Base-by-base conservation (phyloP, 2,797 vertebrate species). In the Thripadectes ignobilis region DNA sequence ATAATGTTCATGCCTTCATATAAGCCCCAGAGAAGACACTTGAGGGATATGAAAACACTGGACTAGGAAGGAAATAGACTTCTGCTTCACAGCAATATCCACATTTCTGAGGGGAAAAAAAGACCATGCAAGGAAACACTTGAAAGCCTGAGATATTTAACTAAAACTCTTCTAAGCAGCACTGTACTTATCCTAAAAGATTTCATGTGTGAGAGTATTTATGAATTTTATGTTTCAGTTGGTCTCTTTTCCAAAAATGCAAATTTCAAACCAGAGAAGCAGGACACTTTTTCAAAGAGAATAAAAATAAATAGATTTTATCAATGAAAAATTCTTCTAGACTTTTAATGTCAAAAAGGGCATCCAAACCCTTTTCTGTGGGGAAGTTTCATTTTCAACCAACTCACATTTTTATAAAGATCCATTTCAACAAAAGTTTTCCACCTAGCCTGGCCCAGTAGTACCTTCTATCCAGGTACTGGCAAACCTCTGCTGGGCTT, bases 321-420 rank as follows among this genome's bases (percentile, higher is more conserved):
- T 88, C 48, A 87, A 59, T 76, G 36, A 90, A 92, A 84, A 78
- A 69, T 38, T 86, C 41, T 77, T 90, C 81, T 26, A 65, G 21
- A 89, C 69, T 92, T 94, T 85, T 71, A 32, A 17, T 14, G 11
- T 79, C 19, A 34, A 61, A 84, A 76, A 73, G 39, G 29, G 7
- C 22, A 39, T 80, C 32, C 59, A 79, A 58, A 41, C 20, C 10
- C 4, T 80, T 54, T 89, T 59, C 67, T 89, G 38, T 49, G 46
- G 49, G 17, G 45, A 89, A 87, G 19, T 74, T 87, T 61, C 9
- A 27, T 79, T 93, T 93, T 76, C 74, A 79, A 77, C 14, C 14
- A 52, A 27, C 26, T 91, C 15, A 2, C 21, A 65, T 67, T 77
- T 93, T 88, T 62, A 39, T 68, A 65, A 74, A 71, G 45, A 77